These are phyloP conservation scores for Nemotelus nigrinus DNA, from an alignment of 2,888 invertebrate species.

Conservation along the genomic window DNA sequence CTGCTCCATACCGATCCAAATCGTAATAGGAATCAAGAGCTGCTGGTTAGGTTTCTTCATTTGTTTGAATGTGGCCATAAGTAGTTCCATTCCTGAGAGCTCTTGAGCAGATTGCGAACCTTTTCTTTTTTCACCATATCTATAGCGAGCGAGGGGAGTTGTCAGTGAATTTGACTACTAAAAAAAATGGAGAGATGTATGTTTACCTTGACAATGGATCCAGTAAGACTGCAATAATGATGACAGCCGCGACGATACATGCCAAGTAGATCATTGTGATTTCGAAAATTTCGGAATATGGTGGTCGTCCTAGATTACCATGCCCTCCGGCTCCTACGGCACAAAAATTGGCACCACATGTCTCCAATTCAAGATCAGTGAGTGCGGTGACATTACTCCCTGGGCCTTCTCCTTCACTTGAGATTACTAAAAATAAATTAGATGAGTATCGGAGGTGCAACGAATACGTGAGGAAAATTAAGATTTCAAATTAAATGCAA, in stretches of 20 bases:
- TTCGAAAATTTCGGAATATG: slow-evolving; percentile 85
- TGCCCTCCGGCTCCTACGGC: slow-evolving; percentile 76
- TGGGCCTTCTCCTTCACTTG: slow-evolving; percentile 76
- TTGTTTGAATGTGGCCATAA: slow-evolving; percentile 90
- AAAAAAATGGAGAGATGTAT: background rate
- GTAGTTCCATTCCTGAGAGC: slow-evolving; percentile 77
- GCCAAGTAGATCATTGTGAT: slow-evolving; percentile 89
- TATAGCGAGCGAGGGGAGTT: slow-evolving; percentile 57
- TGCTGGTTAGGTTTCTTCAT: slow-evolving; percentile 91
- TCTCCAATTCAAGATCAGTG: slow-evolving; percentile 67
- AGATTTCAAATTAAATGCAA: too few relatives aligned
- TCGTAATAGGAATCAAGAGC: slow-evolving; percentile 90
- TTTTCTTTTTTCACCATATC: slow-evolving; percentile 87
- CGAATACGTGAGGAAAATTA: background rate
- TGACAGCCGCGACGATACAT: slow-evolving; percentile 85
- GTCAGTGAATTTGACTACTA: background rate
- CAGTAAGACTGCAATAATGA: slow-evolving; percentile 86
- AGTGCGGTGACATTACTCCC: slow-evolving; percentile 62
- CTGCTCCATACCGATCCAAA: slow-evolving; percentile 98
- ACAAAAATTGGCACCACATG: slow-evolving; percentile 86
- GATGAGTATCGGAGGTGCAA: background rate
- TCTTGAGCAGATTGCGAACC: slow-evolving; percentile 78
- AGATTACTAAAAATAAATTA: slow-evolving; percentile 43
- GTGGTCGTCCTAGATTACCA: slow-evolving; percentile 82
- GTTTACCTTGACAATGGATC: slow-evolving; percentile 86